Evolutionary conservation across 2,113 vertebrate species (phyloP).

Genomic region (Albula goreensis): DNA sequence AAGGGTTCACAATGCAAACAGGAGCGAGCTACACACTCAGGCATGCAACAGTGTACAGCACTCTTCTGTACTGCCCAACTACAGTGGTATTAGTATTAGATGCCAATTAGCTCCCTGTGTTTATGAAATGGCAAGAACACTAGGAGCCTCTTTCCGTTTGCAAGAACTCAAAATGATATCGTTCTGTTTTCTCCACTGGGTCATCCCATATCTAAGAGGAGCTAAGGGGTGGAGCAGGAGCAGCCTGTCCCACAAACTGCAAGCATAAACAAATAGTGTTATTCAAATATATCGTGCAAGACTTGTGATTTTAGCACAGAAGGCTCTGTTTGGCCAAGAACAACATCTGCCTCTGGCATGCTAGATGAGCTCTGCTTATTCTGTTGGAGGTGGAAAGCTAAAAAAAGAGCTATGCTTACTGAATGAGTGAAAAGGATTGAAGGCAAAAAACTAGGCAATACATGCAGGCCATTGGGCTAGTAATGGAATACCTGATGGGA

Average conservation of each 20-base stretch:
- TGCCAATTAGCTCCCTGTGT: neutral
- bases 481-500: slow-evolving; percentile 63
- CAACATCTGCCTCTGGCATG: slow-evolving; percentile 26
- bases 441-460: neutral
- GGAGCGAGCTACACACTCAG: neutral
- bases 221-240: neutral
- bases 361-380: neutral
- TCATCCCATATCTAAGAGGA: neutral
- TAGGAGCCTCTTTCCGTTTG: neutral
- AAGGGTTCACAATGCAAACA: neutral
- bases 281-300: neutral
- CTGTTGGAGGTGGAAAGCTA: neutral
- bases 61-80: neutral
- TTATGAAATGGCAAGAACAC: neutral
- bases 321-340: neutral
- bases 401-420: neutral
- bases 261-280: slow-evolving; percentile 12
- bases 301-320: neutral
- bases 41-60: neutral
- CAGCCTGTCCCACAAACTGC: neutral
- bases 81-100: too few relatives aligned
- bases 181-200: neutral
- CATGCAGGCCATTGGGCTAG: neutral
- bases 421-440: neutral
- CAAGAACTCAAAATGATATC: neutral